Conservation (phyloP, 2,888 invertebrate genomes). For the Altica lythri region DNA sequence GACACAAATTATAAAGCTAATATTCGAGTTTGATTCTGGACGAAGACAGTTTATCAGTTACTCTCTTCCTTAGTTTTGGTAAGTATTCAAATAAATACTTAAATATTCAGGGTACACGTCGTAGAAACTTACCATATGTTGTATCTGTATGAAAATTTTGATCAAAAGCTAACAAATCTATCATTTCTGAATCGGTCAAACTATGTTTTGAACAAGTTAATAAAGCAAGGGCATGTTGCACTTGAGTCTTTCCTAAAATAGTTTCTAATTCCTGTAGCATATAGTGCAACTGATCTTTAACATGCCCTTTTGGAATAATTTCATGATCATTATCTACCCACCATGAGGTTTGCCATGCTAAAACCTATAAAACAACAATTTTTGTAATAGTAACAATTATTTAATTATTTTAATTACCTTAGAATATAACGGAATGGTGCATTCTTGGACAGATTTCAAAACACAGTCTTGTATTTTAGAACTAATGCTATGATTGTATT, state of each 20-base stretch:
- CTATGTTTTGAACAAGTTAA: slow-evolving; percentile 78
- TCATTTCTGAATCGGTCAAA: slow-evolving; percentile 79
- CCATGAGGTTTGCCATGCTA: slow-evolving; percentile 68
- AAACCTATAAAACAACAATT: slow-evolving; percentile 53
- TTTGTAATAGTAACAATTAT: background rate
- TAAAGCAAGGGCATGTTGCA: slow-evolving; percentile 71
- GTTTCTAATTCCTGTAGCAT: slow-evolving; percentile 72
- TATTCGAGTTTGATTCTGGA: too few relatives aligned
- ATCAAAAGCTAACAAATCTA: slow-evolving; percentile 70
- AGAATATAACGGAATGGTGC: slow-evolving; percentile 71
- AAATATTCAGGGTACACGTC: background rate
- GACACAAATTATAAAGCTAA: too few relatives aligned
- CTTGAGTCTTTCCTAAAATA: slow-evolving; percentile 68
- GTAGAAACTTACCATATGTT: slow-evolving; percentile 64
- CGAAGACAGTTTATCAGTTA: too few relatives aligned
- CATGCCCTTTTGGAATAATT: slow-evolving; percentile 61
- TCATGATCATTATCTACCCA: slow-evolving; percentile 63
- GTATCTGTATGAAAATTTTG: slow-evolving; percentile 66
- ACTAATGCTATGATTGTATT: slow-evolving; percentile 65
- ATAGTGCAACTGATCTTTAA: slow-evolving; percentile 66
- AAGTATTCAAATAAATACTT: too few relatives aligned
- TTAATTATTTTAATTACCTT: slow-evolving; percentile 58
- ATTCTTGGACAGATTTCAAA: slow-evolving; percentile 65
- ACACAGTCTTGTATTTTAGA: slow-evolving; percentile 65
- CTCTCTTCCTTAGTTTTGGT: too few relatives aligned